Evolutionary conservation across 1,140 invertebrate species (phyloP).

Genomic region (Dryas iulia): DNA sequence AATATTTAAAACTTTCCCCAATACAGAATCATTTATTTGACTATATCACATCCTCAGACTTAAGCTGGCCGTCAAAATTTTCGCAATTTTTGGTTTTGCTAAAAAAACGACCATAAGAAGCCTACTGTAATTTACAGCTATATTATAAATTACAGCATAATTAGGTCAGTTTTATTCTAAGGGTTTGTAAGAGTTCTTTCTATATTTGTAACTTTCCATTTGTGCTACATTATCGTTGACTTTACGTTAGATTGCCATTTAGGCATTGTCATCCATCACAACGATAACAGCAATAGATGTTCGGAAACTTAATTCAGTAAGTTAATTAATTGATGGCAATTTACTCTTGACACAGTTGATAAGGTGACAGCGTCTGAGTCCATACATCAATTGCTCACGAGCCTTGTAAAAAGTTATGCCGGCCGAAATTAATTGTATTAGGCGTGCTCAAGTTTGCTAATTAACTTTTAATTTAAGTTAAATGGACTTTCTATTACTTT

Average conservation of each 20-base stretch:
- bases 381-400: not conserved
- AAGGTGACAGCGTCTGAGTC: not conserved
- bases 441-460: not conserved
- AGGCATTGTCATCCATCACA: not conserved
- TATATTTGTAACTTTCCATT: too few species aligned
- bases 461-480: not conserved
- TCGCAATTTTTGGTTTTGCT: too few species aligned
- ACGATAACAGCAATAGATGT: constrained; percentile 5
- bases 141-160: too few species aligned
- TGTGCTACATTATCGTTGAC: not conserved
- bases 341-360: constrained; percentile 3
- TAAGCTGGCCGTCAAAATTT: too few species aligned
- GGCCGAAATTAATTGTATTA: not conserved
- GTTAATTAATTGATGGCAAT: not conserved
- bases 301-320: constrained; percentile 1
- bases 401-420: not conserved
- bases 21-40: too few species aligned
- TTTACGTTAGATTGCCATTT: not conserved
- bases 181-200: too few species aligned
- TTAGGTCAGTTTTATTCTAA: too few species aligned
- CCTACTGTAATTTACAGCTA: too few species aligned
- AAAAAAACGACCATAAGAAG: too few species aligned
- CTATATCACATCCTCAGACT: too few species aligned
- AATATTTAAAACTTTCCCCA: too few species aligned
- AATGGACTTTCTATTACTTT: not conserved